Conservation (phyloP, 2,797 vertebrate species). For the Acrossocheilus wenchowensis region DNA sequence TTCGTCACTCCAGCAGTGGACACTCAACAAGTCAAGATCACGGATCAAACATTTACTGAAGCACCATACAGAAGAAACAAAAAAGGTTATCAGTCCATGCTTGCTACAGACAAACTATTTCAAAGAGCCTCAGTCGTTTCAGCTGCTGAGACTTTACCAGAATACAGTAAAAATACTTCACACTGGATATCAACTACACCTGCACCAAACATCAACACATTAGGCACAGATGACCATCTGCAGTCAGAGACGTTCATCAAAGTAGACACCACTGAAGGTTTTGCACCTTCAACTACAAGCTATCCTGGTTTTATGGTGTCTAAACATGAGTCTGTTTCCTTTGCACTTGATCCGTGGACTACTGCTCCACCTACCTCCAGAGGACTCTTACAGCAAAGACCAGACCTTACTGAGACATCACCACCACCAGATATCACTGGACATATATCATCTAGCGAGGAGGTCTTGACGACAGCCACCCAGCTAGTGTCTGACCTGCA, state of each 20-base stretch:
- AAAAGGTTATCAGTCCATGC: not conserved
- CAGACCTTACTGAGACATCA: not conserved
- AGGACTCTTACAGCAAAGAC: not conserved
- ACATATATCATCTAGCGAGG: not conserved
- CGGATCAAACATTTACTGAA: slow-evolving; percentile 24
- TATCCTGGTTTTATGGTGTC: not conserved
- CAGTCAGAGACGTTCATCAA: not conserved
- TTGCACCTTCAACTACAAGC: slow-evolving; percentile 1
- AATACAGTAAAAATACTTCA: not conserved
- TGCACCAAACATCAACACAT: slow-evolving; percentile 19
- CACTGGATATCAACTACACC: not conserved
- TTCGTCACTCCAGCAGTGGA: not conserved
- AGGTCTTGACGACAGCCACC: slow-evolving; percentile 26
- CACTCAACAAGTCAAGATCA: slow-evolving; percentile 5
- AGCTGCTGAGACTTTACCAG: not conserved
- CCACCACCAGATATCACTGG: not conserved
- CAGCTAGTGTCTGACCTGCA: not conserved
- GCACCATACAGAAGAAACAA: slow-evolving; percentile 30
- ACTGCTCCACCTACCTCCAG: not conserved
- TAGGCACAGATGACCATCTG: not conserved
- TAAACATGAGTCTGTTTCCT: slow-evolving; percentile 2
- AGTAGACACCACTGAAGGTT: not conserved
- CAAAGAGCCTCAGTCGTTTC: not conserved
- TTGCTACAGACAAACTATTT: not conserved
- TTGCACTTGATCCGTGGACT: not conserved